phyloP scores from a whole-genome alignment of 2,797 vertebrate genomes.

The Mycteria americana region DNA sequence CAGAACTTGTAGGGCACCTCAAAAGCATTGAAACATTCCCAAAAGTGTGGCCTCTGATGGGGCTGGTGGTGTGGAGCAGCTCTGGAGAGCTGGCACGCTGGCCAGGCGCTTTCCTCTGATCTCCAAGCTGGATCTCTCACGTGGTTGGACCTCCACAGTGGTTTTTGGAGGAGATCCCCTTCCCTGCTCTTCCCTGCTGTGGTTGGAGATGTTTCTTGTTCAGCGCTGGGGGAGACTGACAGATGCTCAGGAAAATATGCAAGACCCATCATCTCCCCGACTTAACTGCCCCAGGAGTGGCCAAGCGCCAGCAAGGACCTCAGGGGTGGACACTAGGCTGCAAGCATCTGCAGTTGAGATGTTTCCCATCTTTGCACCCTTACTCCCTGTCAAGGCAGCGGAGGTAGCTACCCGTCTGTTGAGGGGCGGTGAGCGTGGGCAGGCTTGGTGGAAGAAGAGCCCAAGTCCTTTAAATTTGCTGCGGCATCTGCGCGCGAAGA shows the following conservation, averaged over 20 bases:
- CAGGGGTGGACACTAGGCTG: fast-evolving
- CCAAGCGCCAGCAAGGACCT: neutral
- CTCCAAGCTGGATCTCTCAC: neutral
- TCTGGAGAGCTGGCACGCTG: too few species aligned
- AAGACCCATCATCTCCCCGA: too few species aligned
- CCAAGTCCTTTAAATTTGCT: neutral
- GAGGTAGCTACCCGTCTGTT: neutral
- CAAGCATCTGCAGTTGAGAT: neutral
- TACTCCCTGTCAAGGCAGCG: too few species aligned
- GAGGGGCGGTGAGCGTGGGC: neutral
- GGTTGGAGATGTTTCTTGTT: neutral
- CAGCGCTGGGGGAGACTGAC: neutral
- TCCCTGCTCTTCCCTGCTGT: neutral
- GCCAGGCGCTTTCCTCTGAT: neutral
- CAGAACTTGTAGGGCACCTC: neutral
- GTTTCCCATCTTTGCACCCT: neutral
- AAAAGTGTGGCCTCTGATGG: too few species aligned
- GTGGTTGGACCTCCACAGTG: too few species aligned
- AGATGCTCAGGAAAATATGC: neutral
- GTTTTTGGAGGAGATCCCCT: neutral
- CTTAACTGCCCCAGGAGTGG: too few species aligned
- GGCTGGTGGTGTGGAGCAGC: neutral
- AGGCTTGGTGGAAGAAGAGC: neutral
- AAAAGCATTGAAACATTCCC: neutral
- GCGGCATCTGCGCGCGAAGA: neutral